Evolutionary conservation across 2,797 vertebrate species (phyloP), one percentile per base, ranked within the genome.

Genomic region (Parauchenoglanis punctatus): DNA sequence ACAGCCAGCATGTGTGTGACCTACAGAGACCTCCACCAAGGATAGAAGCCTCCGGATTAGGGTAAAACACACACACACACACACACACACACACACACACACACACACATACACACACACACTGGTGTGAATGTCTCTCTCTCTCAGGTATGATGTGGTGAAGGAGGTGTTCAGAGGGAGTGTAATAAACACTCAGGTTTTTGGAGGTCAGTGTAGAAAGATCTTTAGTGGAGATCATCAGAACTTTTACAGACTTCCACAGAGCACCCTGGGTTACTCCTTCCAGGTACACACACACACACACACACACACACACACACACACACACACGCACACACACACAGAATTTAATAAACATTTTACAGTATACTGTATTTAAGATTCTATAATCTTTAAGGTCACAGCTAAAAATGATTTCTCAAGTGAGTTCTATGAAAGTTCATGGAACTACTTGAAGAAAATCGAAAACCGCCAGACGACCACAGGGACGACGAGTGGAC

Each of bases 121-220:
- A 44, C 46, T 6, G 11, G 13, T 31, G 6, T 76, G 31, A 11
- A 1, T 80, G 56, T 85, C 25, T 61, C 17, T 67, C 31, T 31
- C 40, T 70, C 15, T 52, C 52, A 88, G 95, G 87, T 95, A 93
- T 52, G 87, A 96, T 10, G 89, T 92, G 3, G 72, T 97, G 77
- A 97, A 95, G 1, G 94, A 93, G 49, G 70, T 96, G 76, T 94
- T 95, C 44, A 96, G 89, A 75, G 95, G 88, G 18, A 93, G 81
- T 80, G 98, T 99, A 12, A 97, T 99, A 92, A 96, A 98, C 91
- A 98, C 97, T 7, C 95, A 94, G 88, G 97, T 95, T 87, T 99
- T 97, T 87, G 97, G 97, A 86, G 98, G 97, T 20, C 96, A 97
- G 61, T 99, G 98, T 92, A 95, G 97, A 90, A 98, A 96, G 70